These are phyloP conservation scores for Dryoscopus gambensis DNA, from an alignment of 2,113 vertebrate genomes.

Conservation along the genomic window DNA sequence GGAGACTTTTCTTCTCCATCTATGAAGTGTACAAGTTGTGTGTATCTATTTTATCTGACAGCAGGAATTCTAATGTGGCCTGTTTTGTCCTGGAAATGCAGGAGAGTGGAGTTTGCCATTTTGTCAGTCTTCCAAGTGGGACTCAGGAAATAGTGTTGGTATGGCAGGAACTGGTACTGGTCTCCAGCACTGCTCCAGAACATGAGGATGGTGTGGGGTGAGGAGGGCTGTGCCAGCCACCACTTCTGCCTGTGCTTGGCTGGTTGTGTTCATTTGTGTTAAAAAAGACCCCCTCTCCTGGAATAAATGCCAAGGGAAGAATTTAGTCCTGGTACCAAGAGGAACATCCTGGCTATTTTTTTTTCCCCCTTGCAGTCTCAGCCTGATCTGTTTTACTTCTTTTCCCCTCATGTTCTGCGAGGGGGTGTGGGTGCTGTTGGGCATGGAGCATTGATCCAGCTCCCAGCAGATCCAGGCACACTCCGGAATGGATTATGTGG, in stretches of 20 bases:
- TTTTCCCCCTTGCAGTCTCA: neutral
- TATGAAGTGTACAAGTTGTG: neutral
- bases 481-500: rapidly evolving
- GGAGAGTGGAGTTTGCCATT: neutral
- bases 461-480: rapidly evolving
- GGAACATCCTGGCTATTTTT: neutral
- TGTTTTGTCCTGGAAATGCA: neutral
- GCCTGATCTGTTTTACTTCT: neutral
- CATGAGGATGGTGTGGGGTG: rapidly evolving
- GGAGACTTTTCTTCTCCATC: neutral
- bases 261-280: rapidly evolving
- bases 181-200: neutral
- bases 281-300: neutral
- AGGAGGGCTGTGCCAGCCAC: neutral
- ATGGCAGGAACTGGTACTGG: neutral
- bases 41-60: neutral
- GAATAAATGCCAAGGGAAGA: neutral
- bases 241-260: rapidly evolving
- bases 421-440: neutral
- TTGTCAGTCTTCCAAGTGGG: neutral
- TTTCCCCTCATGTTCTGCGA: neutral
- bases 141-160: neutral
- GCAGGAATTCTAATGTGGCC: neutral
- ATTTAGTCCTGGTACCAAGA: neutral
- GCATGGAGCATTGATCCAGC: neutral